Conservation (phyloP, 2,888 invertebrate genomes). For the Auanema freiburgensis region DNA sequence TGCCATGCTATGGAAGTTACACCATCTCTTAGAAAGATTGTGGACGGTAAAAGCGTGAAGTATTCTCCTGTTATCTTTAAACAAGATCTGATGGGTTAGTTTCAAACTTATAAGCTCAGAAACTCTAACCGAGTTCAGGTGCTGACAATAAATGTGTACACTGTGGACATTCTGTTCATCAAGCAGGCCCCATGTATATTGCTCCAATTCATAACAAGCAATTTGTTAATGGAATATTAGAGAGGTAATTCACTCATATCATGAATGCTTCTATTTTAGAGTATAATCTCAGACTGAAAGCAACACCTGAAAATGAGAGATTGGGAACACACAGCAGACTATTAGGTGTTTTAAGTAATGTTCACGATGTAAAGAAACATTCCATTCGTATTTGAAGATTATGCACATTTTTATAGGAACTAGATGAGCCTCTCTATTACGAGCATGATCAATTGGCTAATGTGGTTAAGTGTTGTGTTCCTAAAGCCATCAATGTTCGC, state of each 20-base stretch:
- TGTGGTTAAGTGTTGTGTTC: conserved; percentile 65
- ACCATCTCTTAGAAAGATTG: conserved; percentile 72
- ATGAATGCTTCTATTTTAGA: neutral
- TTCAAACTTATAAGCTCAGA: too few species aligned
- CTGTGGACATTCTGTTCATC: conserved; percentile 67
- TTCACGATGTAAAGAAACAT: conserved; percentile 67
- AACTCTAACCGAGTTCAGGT: conserved; percentile 19
- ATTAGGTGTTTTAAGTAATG: conserved; percentile 79
- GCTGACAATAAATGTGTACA: conserved; percentile 47
- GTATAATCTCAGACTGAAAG: conserved; percentile 31
- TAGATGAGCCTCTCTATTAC: conserved; percentile 83
- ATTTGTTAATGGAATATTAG: conserved; percentile 77
- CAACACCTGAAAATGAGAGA: conserved; percentile 65
- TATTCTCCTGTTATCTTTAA: conserved; percentile 33
- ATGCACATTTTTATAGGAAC: conserved; percentile 71
- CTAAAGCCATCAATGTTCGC: conserved; percentile 69
- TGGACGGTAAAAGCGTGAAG: conserved; percentile 42
- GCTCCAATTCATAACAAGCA: conserved; percentile 79
- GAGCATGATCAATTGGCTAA: conserved; percentile 79
- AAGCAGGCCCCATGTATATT: conserved; percentile 93
- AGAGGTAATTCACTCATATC: conserved; percentile 32
- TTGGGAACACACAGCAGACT: conserved; percentile 78
- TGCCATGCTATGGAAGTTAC: conserved; percentile 82
- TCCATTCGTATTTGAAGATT: too few species aligned
- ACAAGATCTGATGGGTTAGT: conserved; percentile 23